phyloP scores from a whole-genome alignment of 2,113 vertebrate species.

The Seriola rivoliana region DNA sequence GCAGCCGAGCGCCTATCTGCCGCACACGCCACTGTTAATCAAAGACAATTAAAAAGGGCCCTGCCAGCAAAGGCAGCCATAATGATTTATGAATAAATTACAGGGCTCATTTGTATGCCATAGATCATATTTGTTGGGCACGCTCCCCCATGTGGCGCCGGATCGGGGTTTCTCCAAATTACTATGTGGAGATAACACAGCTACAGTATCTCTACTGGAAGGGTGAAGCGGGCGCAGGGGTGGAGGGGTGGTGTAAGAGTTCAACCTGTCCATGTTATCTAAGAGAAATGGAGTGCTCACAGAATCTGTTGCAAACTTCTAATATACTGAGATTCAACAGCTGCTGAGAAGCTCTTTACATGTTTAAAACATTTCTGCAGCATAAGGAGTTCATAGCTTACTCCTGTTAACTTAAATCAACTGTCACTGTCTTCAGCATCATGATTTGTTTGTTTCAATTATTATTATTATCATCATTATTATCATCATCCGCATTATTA shows the following conservation, averaged over 20 bases:
- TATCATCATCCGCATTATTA: too few species aligned
- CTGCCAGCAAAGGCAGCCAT: conserved; percentile 82
- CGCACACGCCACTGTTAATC: conserved; percentile 84
- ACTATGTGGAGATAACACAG: conserved; percentile 58
- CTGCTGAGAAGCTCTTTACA: not conserved
- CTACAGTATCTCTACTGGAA: conserved; percentile 29
- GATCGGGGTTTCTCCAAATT: conserved; percentile 62
- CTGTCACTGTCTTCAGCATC: not conserved
- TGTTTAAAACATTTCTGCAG: not conserved
- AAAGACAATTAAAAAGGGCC: conserved; percentile 85
- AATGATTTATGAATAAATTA: conserved; percentile 89
- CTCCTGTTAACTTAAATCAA: not conserved
- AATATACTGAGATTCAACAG: not conserved
- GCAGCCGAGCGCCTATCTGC: conserved; percentile 68
- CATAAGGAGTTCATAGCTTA: not conserved
- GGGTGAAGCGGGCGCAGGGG: not conserved
- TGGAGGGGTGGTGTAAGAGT: not conserved
- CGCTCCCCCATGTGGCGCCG: conserved; percentile 56
- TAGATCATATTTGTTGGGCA: conserved; percentile 84
- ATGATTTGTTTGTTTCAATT: too few species aligned
- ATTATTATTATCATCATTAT: too few species aligned
- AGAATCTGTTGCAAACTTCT: conserved; percentile 4
- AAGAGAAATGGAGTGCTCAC: conserved; percentile 15
- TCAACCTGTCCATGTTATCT: conserved; percentile 36
- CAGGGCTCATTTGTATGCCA: conserved; percentile 85